Conservation (phyloP, 2,113 vertebrate genomes). For the Motacilla tschutschensis region DNA sequence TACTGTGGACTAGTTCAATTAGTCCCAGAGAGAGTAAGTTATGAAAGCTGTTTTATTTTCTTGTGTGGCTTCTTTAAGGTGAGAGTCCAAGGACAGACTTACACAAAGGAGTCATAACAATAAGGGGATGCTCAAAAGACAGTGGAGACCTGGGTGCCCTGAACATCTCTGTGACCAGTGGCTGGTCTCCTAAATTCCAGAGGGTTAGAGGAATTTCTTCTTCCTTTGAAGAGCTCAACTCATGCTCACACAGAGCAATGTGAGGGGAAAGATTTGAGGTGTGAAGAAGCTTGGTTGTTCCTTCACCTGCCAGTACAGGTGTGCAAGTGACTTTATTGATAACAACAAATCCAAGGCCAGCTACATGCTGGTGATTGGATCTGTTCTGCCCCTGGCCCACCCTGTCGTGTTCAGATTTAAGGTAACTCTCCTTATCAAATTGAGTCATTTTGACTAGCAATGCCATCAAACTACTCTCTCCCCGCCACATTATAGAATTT, state of each 20-base stretch:
- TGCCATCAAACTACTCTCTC: neutral
- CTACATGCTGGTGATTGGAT: neutral
- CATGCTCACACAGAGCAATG: fast-evolving
- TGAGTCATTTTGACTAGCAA: neutral
- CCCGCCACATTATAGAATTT: neutral
- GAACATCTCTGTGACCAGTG: neutral
- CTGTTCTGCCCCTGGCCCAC: neutral
- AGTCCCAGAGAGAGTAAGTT: neutral
- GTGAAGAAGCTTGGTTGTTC: neutral
- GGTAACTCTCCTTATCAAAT: neutral
- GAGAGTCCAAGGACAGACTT: neutral
- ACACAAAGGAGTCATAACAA: neutral
- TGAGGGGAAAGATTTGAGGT: neutral
- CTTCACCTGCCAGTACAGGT: neutral
- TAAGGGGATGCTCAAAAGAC: neutral
- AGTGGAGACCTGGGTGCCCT: neutral
- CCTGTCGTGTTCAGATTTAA: neutral
- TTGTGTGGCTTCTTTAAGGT: neutral
- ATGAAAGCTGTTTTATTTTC: neutral
- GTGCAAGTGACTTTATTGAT: neutral
- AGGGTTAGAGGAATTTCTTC: neutral
- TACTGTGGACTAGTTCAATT: neutral
- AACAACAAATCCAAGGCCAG: neutral
- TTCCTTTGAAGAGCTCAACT: neutral
- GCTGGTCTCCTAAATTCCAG: neutral